A percentile compares a stretch with the other conserved stretches of the same genome.
These are phyloP conservation scores for Gortyna flavago DNA, from an alignment of 2,888 invertebrate genomes.

Conservation along the genomic window DNA sequence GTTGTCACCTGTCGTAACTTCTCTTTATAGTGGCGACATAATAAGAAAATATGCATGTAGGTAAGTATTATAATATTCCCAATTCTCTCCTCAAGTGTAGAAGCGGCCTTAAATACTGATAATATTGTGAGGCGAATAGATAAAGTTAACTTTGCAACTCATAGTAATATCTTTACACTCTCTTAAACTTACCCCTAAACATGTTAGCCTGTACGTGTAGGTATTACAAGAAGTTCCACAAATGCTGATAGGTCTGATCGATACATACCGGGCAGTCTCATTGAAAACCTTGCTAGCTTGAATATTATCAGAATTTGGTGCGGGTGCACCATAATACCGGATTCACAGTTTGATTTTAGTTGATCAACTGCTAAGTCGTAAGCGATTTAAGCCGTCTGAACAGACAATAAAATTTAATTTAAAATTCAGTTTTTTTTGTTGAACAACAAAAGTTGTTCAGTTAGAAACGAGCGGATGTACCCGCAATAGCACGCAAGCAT, in stretches of 20 bases:
- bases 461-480: not conserved
- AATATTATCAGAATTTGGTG: too few species aligned
- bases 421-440: not conserved
- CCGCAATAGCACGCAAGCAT: not conserved
- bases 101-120: conserved; percentile 4
- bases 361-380: not conserved
- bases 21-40: too few species aligned
- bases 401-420: too few species aligned
- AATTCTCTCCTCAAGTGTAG: conserved; percentile 1
- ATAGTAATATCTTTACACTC: not conserved
- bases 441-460: not conserved
- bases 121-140: conserved; percentile 4
- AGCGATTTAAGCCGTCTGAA: too few species aligned
- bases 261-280: not conserved
- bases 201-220: too few species aligned
- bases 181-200: too few species aligned
- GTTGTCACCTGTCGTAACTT: not conserved
- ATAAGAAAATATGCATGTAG: not conserved
- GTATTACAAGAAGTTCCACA: not conserved
- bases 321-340: too few species aligned
- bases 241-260: not conserved
- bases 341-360: too few species aligned
- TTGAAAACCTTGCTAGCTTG: not conserved
- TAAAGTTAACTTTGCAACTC: not conserved
- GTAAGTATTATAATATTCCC: not conserved